Base-by-base conservation (phyloP, 2,797 vertebrate genomes). In the Huso huso region DNA sequence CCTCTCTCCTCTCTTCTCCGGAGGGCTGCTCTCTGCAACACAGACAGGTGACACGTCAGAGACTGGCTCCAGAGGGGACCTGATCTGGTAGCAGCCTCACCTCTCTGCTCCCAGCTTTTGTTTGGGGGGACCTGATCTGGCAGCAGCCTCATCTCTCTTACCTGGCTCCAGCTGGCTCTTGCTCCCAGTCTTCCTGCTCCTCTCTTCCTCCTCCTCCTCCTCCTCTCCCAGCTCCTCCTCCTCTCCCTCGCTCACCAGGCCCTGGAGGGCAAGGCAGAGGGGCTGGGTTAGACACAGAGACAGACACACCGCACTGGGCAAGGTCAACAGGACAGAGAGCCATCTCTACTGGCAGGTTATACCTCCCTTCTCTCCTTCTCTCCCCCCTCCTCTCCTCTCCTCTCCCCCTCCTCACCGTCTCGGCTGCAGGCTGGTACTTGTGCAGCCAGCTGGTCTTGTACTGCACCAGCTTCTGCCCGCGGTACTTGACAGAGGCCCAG, bases 391-490 rank as follows among this genome's bases (percentile, higher is more conserved):
- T 37, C 23, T 75, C 1, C 70, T 69, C 0, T 75, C 75, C 73
- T 76, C n/a, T n/a, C n/a, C n/a, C 8, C 37, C 51, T 2, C 69
- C 86, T 87, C 77, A 95, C 96, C 92, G 94, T 90, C 67, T 97
- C 95, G 0, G 90, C 83, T 0, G 90, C 86, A 75, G 93, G 91
- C 70, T 96, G 95, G 80, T 98, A 93, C 71, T 93, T 86, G 65
- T 92, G 91, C 55, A 98, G 87, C 96, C 96, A 98, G 13, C 89
- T 90, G 0, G 95, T 96, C 74, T 98, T 98, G 82, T 95, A 97
- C 83, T 96, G 95, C 75, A 94, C 96, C 80, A 98, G 82, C 70
- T 95, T 97, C 87, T 98, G 95, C 2, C 95, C 96, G 49, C 93
- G 87, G 85, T 98, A 98, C 73, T 94, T 93, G 57, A 98, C 95